phyloP scores from a whole-genome alignment of 2,888 invertebrate species.

The Pherbina coryleti region DNA sequence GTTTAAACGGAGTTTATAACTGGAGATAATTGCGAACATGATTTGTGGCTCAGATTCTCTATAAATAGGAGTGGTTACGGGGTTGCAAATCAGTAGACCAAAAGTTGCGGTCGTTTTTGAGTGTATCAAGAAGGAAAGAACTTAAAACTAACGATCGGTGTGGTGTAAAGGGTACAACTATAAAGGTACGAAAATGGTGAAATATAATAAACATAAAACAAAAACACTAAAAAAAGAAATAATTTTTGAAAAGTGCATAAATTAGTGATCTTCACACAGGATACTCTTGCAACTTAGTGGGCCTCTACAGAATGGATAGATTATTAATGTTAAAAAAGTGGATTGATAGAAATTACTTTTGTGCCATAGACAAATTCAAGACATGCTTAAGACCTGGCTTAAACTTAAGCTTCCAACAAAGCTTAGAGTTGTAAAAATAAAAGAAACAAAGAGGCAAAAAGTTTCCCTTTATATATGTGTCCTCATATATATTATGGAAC shows the following conservation, averaged over 20 bases:
- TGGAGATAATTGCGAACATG: not conserved
- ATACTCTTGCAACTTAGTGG: no score
- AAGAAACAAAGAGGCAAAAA: no score
- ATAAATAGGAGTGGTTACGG: constrained; percentile 48
- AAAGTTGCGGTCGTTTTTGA: not conserved
- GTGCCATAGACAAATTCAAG: no score
- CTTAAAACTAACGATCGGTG: not conserved
- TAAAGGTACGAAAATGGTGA: not conserved
- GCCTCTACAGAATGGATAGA: no score
- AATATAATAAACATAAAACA: not conserved
- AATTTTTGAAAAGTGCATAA: not conserved
- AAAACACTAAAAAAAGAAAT: not conserved
- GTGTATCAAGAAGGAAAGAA: not conserved
- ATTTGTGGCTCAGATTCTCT: constrained; percentile 19
- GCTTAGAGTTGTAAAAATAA: no score
- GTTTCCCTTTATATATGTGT: no score
- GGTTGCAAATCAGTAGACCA: constrained; percentile 48
- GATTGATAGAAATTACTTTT: no score
- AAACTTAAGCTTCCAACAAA: no score
- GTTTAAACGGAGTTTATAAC: not conserved
- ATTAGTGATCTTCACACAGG: no score
- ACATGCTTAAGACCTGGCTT: no score
- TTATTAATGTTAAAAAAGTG: no score
- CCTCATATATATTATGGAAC: no score
- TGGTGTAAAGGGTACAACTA: not conserved